These are phyloP conservation scores for Caenorhabditis becei DNA, from an alignment of 2,888 invertebrate genomes.

Conservation along the genomic window DNA sequence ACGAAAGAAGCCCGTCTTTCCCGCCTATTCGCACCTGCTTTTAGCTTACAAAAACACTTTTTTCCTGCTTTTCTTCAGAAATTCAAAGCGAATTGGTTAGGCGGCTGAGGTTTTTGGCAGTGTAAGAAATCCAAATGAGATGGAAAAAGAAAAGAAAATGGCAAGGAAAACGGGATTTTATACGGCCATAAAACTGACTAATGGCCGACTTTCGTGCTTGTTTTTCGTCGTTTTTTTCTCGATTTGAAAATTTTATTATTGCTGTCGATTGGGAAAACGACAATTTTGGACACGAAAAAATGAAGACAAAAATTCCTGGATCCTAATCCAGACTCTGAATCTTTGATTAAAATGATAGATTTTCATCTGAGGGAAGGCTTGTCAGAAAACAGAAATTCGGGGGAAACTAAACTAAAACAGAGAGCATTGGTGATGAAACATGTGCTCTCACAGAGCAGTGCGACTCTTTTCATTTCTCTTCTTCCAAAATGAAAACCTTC, in stretches of 20 bases:
- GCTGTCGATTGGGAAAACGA: neutral
- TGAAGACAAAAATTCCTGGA: too few species aligned
- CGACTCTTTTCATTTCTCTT: neutral
- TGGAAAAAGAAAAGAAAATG: constrained; percentile 15
- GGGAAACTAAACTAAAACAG: neutral
- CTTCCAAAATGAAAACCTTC: constrained; percentile 4
- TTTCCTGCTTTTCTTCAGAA: neutral
- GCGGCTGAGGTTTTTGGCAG: neutral
- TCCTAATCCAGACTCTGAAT: too few species aligned
- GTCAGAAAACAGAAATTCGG: neutral
- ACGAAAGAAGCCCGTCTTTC: constrained; percentile 5
- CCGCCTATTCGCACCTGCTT: constrained; percentile 9
- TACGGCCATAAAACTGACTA: constrained; percentile 43
- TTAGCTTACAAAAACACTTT: neutral
- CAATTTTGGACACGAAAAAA: neutral
- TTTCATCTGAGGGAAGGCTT: neutral
- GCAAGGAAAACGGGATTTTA: constrained; percentile 39
- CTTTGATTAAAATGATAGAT: neutral
- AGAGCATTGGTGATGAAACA: neutral
- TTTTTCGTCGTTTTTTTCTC: constrained; percentile 15
- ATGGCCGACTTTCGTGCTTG: constrained; percentile 33
- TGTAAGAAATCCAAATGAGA: constrained; percentile 26
- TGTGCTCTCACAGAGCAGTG: neutral
- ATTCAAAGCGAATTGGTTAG: neutral
- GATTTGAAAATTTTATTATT: neutral